Evolutionary conservation across 92 coral and sea anemone genomes (phyloP).

Genomic region (Umimayanthus kanabou): DNA sequence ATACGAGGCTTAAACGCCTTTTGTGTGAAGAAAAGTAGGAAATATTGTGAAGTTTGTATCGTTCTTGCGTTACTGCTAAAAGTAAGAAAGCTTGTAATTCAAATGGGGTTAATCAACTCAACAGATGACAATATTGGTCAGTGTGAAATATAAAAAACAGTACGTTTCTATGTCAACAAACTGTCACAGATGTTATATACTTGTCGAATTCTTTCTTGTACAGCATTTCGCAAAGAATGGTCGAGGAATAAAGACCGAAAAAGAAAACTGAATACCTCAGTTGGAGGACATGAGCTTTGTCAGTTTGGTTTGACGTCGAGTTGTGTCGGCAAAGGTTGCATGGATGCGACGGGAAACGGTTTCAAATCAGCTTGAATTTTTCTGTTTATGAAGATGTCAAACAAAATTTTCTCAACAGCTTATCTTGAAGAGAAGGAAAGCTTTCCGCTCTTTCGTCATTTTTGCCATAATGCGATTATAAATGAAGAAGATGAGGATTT

Average conservation of each 20-base stretch:
- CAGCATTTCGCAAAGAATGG: slow-evolving; percentile 3
- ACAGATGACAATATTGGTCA: not conserved
- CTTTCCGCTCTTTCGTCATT: slow-evolving; percentile 38
- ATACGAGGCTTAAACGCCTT: not conserved
- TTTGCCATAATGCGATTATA: slow-evolving; percentile 40
- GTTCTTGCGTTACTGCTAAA: not conserved
- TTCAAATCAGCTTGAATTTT: not conserved
- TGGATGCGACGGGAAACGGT: not conserved
- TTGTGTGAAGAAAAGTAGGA: too few relatives aligned
- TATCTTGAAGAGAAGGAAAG: not conserved
- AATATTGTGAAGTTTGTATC: not conserved
- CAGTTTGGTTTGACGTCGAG: not conserved
- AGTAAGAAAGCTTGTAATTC: slow-evolving; percentile 3
- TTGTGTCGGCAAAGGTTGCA: not conserved
- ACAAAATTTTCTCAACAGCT: not conserved
- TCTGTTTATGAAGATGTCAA: slow-evolving; percentile 17
- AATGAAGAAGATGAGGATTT: slow-evolving; percentile 34
- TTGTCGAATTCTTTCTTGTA: slow-evolving; percentile 17
- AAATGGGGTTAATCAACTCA: not conserved
- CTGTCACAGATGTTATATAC: slow-evolving; percentile 10
- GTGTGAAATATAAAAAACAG: not conserved
- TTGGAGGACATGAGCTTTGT: not conserved
- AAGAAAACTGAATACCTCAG: not conserved
- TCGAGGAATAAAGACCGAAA: not conserved
- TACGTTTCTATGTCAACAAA: slow-evolving; percentile 2